Percentiles rank a stretch among this genome's conserved stretches.
phyloP scores from a whole-genome alignment of 2,113 vertebrate species.

The Anguilla rostrata region DNA sequence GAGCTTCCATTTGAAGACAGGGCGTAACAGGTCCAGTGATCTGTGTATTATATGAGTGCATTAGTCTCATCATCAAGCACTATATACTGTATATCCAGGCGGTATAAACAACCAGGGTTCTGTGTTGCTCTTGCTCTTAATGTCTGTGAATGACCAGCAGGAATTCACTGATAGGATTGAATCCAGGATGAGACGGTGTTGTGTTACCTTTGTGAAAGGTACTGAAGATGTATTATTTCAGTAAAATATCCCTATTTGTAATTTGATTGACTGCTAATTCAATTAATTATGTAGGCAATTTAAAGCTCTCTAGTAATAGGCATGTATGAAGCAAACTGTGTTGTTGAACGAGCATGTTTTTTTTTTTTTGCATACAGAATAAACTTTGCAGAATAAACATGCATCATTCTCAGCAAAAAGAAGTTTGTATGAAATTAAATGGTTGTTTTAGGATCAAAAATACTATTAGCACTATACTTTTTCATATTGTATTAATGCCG shows the following conservation, averaged over 20 bases:
- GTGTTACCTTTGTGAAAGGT: neutral
- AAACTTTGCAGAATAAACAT: no score
- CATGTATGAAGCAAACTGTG: no score
- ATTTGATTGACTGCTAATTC: no score
- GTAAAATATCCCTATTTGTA: neutral
- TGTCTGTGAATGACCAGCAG: neutral
- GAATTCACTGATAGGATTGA: neutral
- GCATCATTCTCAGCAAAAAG: no score
- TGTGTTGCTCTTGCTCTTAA: neutral
- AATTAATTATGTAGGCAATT: no score
- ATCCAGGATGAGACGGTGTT: neutral
- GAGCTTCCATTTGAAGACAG: neutral
- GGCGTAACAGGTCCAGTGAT: neutral
- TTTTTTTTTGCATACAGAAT: no score
- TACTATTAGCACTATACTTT: no score
- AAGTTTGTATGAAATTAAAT: no score
- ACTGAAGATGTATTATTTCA: neutral
- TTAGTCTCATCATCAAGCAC: neutral
- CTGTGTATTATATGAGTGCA: neutral
- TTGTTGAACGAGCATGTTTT: no score
- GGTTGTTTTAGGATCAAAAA: no score
- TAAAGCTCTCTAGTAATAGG: no score
- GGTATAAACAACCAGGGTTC: neutral
- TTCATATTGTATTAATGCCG: neutral
- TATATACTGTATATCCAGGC: neutral